These are phyloP conservation scores for Standfussiana lucernea DNA, from an alignment of 2,888 invertebrate species.

Conservation along the genomic window DNA sequence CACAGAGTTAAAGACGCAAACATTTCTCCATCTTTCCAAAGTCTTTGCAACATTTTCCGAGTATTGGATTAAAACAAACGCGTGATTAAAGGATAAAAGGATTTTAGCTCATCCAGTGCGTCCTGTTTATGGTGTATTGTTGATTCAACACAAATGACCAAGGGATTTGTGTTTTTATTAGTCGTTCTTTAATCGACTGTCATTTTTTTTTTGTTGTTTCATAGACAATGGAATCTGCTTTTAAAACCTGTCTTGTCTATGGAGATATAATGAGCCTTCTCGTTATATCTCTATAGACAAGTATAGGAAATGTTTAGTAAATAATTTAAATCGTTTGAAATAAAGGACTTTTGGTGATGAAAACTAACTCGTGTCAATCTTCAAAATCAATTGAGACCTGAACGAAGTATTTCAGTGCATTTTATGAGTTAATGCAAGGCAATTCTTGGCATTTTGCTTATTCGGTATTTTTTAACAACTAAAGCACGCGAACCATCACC, in stretches of 20 bases:
- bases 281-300: too few relatives aligned
- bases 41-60: slow-evolving; percentile 46
- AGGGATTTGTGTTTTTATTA: not conserved
- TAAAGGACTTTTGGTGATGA: not conserved
- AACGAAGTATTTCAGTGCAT: too few relatives aligned
- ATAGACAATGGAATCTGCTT: not conserved
- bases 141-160: slow-evolving; percentile 31
- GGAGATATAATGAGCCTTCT: not conserved
- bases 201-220: not conserved
- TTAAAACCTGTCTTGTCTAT: not conserved
- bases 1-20: slow-evolving; percentile 14
- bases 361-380: not conserved
- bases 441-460: too few relatives aligned
- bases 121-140: slow-evolving; percentile 54
- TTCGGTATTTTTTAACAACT: too few relatives aligned
- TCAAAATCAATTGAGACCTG: not conserved
- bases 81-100: slow-evolving; percentile 58
- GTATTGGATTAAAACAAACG: slow-evolving; percentile 44
- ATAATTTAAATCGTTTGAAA: not conserved
- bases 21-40: slow-evolving; percentile 6
- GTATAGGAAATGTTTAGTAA: not conserved
- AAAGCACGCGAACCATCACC: too few relatives aligned
- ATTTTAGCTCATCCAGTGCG: slow-evolving; percentile 34
- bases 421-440: too few relatives aligned
- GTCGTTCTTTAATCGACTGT: not conserved